Percentiles rank a stretch among this genome's conserved stretches.
Conservation (phyloP, 53 echinoderm and acorn worm species). For the Paelopatides confundens region DNA sequence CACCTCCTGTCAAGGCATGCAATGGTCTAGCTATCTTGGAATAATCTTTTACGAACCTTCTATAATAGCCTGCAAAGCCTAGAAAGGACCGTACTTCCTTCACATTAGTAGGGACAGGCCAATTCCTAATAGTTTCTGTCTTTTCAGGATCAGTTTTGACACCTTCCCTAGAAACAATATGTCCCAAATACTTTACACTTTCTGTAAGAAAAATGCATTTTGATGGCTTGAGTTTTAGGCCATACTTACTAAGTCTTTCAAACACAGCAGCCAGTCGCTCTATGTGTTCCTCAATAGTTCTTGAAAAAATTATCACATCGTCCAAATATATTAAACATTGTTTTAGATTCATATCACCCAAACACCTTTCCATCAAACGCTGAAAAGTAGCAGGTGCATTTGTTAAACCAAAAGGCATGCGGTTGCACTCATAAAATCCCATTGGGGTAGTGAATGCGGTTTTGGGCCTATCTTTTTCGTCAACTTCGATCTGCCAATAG, state of each 20-base stretch:
- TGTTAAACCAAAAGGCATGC: too few species aligned
- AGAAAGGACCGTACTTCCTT: conserved; percentile 37
- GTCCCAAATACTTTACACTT: conserved; percentile 37
- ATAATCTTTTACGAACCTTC: conserved; percentile 50
- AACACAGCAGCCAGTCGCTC: conserved; percentile 32
- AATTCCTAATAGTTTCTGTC: conserved; percentile 28
- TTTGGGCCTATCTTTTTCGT: too few species aligned
- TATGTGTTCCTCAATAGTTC: conserved; percentile 43
- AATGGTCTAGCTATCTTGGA: conserved; percentile 66
- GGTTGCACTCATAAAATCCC: too few species aligned
- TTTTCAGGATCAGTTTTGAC: conserved; percentile 46
- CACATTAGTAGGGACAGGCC: conserved; percentile 37
- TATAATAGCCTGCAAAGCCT: conserved; percentile 36
- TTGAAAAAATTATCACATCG: conserved; percentile 42
- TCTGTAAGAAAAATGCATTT: conserved; percentile 21
- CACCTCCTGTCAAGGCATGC: conserved; percentile 45
- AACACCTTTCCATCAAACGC: too few species aligned
- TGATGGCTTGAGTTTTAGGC: conserved; percentile 46
- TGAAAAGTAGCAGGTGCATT: too few species aligned
- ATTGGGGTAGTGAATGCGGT: too few species aligned
- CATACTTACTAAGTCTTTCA: conserved; percentile 28
- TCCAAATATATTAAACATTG: conserved; percentile 51
- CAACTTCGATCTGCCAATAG: too few species aligned
- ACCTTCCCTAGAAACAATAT: conserved; percentile 40
- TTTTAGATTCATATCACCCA: conserved; percentile 41